phyloP scores from a whole-genome alignment of 2,113 vertebrate genomes.

The Nanorana parkeri region DNA sequence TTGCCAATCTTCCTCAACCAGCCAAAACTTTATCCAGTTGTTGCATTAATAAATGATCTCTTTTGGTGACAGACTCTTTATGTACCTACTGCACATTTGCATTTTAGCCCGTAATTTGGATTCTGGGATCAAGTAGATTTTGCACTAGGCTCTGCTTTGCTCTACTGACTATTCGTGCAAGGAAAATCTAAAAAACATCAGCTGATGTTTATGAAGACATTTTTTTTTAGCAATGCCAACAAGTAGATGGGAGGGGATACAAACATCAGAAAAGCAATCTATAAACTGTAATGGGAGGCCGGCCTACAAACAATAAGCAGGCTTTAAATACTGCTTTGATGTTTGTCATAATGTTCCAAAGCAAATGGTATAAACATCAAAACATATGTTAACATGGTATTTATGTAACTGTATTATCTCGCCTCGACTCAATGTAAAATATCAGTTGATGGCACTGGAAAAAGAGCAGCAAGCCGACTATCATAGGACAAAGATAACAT shows the following conservation, averaged over 20 bases:
- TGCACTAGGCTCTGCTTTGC: too few relatives aligned
- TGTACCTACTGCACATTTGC: too few relatives aligned
- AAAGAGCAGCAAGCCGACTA: slow-evolving; percentile 2
- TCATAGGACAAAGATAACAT: slow-evolving; percentile 17
- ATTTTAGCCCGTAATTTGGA: too few relatives aligned
- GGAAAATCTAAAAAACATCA: too few relatives aligned
- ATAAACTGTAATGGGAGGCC: background rate
- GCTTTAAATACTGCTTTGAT: slow-evolving; percentile 5
- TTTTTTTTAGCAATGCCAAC: background rate
- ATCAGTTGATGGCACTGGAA: background rate
- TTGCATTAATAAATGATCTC: too few relatives aligned
- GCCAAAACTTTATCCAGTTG: too few relatives aligned
- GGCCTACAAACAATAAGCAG: background rate
- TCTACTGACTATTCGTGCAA: too few relatives aligned
- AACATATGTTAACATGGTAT: slow-evolving; percentile 29
- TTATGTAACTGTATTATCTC: slow-evolving; percentile 4
- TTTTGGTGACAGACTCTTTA: too few relatives aligned
- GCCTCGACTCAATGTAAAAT: slow-evolving; percentile 1
- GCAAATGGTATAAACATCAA: slow-evolving; percentile 13
- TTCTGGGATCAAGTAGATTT: too few relatives aligned
- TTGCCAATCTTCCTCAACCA: too few relatives aligned
- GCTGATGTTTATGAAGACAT: too few relatives aligned
- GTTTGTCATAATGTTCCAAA: background rate
- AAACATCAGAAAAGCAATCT: background rate
- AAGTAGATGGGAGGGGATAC: background rate